Percentiles rank a stretch among this genome's conserved stretches.
phyloP scores from a whole-genome alignment of 2,797 vertebrate species.

The Pipistrellus nathusii region DNA sequence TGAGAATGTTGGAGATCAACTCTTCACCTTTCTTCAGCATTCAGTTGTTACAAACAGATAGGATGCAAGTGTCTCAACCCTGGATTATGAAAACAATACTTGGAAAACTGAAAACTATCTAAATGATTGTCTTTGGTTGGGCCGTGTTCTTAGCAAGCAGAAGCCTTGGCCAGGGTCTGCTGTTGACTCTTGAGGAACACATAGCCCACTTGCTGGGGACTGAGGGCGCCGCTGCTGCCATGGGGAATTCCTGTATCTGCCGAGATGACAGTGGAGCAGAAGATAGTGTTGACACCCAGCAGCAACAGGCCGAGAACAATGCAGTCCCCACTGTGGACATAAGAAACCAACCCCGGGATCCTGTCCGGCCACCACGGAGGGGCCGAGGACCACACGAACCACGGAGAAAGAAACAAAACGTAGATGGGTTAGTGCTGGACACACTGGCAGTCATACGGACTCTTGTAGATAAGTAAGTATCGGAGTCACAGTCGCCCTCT shows the following conservation, averaged over 20 bases:
- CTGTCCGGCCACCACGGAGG: conserved; percentile 95
- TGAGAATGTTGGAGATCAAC: conserved; percentile 81
- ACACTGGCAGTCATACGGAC: conserved; percentile 98
- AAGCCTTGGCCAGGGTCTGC: conserved; percentile 96
- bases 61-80: conserved; percentile 85
- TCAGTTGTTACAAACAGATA: conserved; percentile 81
- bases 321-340: conserved; percentile 88
- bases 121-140: conserved; percentile 99
- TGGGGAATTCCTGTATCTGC: conserved; percentile 99
- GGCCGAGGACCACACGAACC: conserved; percentile 98
- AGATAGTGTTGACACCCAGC: conserved; percentile 90
- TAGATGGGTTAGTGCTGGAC: conserved; percentile 97
- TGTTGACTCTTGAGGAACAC: conserved; percentile 91
- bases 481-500: conserved; percentile 64
- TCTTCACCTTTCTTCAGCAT: conserved; percentile 73
- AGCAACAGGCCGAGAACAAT: conserved; percentile 91
- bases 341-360: conserved; percentile 94
- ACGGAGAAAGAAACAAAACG: conserved; percentile 98
- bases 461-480: conserved; percentile 98
- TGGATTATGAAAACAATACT: conserved; percentile 87
- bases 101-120: conserved; percentile 90
- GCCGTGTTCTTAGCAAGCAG: conserved; percentile 98
- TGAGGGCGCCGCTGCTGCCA: conserved; percentile 87
- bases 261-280: conserved; percentile 97
- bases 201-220: conserved; percentile 89